These are phyloP conservation scores for Delphinapterus leucas DNA, from an alignment of 2,113 vertebrate genomes.

Conservation along the genomic window DNA sequence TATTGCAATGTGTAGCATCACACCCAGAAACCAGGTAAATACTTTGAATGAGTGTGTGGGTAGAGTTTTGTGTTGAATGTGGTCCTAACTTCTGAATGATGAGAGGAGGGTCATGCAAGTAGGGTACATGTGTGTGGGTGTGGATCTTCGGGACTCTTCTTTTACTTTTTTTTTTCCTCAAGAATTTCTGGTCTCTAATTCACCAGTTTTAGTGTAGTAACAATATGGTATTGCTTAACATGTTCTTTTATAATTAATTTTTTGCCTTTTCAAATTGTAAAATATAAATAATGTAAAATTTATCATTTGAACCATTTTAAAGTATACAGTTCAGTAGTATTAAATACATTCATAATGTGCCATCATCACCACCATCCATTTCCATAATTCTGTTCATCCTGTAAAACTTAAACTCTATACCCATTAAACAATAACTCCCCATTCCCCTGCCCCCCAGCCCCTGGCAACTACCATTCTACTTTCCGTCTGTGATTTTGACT, in stretches of 20 bases:
- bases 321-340: background rate
- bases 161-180: background rate
- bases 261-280: background rate
- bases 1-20: conserved; percentile 97
- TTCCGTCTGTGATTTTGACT: background rate
- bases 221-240: background rate
- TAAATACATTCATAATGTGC: background rate
- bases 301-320: background rate
- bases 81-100: background rate
- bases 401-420: background rate
- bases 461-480: background rate
- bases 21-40: conserved; percentile 96
- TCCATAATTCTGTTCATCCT: background rate
- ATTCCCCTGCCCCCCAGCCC: background rate
- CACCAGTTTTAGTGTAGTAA: background rate
- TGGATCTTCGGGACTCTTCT: background rate
- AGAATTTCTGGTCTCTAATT: background rate
- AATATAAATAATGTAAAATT: background rate
- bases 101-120: background rate
- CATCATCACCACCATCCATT: background rate
- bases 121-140: background rate
- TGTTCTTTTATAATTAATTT: background rate
- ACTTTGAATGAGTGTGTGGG: background rate
- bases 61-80: background rate
- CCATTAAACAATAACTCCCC: background rate